phyloP scores from a whole-genome alignment of 1,140 invertebrate species.

The Pararge aegeria region DNA sequence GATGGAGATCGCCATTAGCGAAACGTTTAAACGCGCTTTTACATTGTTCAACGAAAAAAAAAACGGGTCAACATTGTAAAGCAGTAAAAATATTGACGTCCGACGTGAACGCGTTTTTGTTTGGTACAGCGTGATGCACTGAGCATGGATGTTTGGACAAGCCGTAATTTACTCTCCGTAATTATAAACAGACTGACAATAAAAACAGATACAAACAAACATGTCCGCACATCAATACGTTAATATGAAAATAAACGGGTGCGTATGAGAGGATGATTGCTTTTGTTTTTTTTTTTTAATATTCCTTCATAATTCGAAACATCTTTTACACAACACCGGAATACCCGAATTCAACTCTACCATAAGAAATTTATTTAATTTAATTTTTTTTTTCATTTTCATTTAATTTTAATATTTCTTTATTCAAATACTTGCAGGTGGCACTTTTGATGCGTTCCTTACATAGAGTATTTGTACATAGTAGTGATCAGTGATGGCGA shows the following conservation, averaged over 20 bases:
- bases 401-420: too few species aligned
- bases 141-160: not conserved
- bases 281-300: not conserved
- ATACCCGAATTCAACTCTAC: too few species aligned
- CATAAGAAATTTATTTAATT: too few species aligned
- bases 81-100: slow-evolving; percentile 20
- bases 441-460: too few species aligned
- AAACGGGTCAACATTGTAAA: slow-evolving; percentile 17
- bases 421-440: too few species aligned
- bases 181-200: slow-evolving; percentile 20
- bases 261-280: not conserved
- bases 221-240: slow-evolving; percentile 7
- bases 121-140: not conserved
- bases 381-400: too few species aligned
- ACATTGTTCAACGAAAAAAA: not conserved
- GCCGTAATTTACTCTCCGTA: slow-evolving; percentile 6
- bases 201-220: slow-evolving; percentile 8
- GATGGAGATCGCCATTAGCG: not conserved
- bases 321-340: too few species aligned
- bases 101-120: slow-evolving; percentile 12
- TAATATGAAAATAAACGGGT: slow-evolving; percentile 9
- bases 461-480: too few species aligned
- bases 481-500: too few species aligned
- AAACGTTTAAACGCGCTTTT: not conserved
- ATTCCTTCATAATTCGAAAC: too few species aligned